Conservation (phyloP, 2,888 invertebrate species). For the Crematogaster levior region DNA sequence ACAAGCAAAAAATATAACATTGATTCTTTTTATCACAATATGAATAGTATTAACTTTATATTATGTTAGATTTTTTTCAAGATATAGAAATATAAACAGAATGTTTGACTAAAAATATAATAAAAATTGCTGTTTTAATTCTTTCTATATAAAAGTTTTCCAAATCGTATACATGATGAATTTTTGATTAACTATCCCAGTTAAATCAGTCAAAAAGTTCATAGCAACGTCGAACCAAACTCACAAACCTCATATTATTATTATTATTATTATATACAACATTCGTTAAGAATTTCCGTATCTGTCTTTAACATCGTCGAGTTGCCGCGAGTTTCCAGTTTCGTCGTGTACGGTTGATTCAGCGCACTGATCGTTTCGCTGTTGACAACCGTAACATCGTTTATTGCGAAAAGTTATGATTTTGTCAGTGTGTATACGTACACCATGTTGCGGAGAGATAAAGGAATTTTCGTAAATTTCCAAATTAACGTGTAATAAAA, state of each 20-base stretch:
- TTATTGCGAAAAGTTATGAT: slow-evolving; percentile 53
- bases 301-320: slow-evolving; percentile 21
- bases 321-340: slow-evolving; percentile 5
- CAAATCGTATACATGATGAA: neutral
- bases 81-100: neutral
- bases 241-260: slow-evolving; percentile 40
- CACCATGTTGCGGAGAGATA: slow-evolving; percentile 20
- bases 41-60: neutral
- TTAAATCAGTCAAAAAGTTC: slow-evolving; percentile 1
- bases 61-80: neutral
- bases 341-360: slow-evolving; percentile 19
- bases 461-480: slow-evolving; percentile 35
- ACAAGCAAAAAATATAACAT: neutral
- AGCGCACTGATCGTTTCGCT: slow-evolving; percentile 50
- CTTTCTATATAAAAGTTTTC: slow-evolving; percentile 7
- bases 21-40: neutral
- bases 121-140: neutral
- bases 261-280: no score
- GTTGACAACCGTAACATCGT: slow-evolving; percentile 55
- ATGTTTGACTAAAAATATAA: neutral
- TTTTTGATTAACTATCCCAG: slow-evolving; percentile 2
- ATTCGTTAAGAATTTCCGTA: slow-evolving; percentile 36
- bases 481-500: slow-evolving; percentile 55
- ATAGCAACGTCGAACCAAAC: slow-evolving; percentile 3
- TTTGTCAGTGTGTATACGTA: slow-evolving; percentile 34